phyloP scores from a whole-genome alignment of 2,113 vertebrate species.

The Toxotes jaculatrix region DNA sequence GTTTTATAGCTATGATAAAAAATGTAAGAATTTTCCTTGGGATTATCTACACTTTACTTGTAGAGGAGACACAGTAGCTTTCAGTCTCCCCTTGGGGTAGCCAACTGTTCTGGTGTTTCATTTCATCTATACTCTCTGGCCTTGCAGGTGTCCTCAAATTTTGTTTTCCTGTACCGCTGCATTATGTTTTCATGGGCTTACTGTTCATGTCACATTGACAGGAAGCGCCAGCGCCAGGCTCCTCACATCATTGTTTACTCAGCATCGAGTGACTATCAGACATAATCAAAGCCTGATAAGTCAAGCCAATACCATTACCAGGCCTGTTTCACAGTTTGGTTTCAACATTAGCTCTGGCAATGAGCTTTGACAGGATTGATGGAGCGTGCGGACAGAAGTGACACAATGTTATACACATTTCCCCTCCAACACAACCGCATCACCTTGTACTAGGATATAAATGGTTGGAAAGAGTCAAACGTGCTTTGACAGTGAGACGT shows the following conservation, averaged over 20 bases:
- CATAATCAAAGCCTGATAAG: slow-evolving; percentile 69
- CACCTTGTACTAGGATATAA: slow-evolving; percentile 14
- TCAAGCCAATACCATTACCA: slow-evolving; percentile 62
- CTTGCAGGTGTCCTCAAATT: slow-evolving; percentile 1
- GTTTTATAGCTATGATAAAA: slow-evolving; percentile 30
- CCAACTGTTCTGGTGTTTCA: slow-evolving; percentile 34
- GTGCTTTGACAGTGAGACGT: slow-evolving; percentile 18
- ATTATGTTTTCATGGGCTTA: background rate
- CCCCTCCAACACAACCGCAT: background rate
- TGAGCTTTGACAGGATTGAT: slow-evolving; percentile 62
- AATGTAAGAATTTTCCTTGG: slow-evolving; percentile 22
- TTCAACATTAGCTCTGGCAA: slow-evolving; percentile 56
- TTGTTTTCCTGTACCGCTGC: background rate
- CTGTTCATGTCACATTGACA: slow-evolving; percentile 37
- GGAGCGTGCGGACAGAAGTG: slow-evolving; percentile 49
- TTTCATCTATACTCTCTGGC: slow-evolving; percentile 3
- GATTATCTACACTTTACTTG: slow-evolving; percentile 16
- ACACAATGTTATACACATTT: slow-evolving; percentile 54
- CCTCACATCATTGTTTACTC: slow-evolving; percentile 56
- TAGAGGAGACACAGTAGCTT: slow-evolving; percentile 1
- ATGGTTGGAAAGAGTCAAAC: slow-evolving; percentile 25
- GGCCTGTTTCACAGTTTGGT: slow-evolving; percentile 59
- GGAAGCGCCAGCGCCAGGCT: slow-evolving; percentile 16
- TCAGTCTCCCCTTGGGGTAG: slow-evolving; percentile 8
- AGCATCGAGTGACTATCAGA: slow-evolving; percentile 55